phyloP scores from a whole-genome alignment of 2,113 vertebrate species.

The Pycnonotus jocosus region DNA sequence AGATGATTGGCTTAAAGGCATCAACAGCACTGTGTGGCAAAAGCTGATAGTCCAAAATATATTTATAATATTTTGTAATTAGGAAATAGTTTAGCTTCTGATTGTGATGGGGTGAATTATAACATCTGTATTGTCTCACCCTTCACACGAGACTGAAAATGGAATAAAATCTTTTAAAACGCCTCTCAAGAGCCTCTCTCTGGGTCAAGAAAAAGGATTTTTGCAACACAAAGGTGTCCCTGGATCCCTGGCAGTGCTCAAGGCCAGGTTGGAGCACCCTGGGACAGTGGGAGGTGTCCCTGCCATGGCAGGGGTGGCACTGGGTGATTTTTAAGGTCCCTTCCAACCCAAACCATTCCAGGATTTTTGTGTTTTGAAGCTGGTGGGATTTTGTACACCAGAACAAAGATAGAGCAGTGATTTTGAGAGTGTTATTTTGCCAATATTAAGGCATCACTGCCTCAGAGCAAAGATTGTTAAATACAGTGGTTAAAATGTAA shows the following conservation, averaged over 20 bases:
- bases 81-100: too few species aligned
- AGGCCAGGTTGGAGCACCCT: background rate
- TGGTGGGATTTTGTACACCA: background rate
- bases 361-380: fast-evolving
- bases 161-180: too few species aligned
- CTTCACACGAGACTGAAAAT: too few species aligned
- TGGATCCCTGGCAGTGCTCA: background rate
- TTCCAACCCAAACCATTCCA: background rate
- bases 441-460: background rate
- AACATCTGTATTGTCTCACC: too few species aligned
- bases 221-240: too few species aligned
- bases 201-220: too few species aligned
- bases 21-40: too few species aligned
- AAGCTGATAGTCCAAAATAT: too few species aligned
- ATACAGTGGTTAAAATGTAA: background rate
- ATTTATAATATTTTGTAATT: too few species aligned
- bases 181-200: too few species aligned
- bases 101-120: too few species aligned
- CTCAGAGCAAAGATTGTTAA: background rate
- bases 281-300: background rate
- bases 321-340: background rate
- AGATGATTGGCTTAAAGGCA: too few species aligned
- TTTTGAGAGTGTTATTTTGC: background rate
- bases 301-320: background rate
- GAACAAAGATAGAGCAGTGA: background rate